Conservation (phyloP, 2,888 invertebrate genomes). For the Protonemura montana region DNA sequence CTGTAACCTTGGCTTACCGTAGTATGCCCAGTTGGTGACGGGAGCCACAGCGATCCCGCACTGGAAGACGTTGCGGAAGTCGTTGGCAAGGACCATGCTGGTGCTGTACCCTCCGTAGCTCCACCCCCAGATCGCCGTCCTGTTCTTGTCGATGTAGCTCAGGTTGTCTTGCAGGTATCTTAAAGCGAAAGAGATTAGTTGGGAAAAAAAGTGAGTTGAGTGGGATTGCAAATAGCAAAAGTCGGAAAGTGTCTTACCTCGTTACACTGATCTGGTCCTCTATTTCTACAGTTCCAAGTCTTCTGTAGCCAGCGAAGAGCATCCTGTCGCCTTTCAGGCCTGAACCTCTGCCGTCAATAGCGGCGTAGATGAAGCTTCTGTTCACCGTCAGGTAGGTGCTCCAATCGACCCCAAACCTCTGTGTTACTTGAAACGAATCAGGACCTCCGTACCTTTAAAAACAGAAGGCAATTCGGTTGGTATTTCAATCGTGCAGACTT, state of each 20-base stretch:
- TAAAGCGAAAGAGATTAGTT: slow-evolving; percentile 37
- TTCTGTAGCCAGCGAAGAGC: slow-evolving; percentile 81
- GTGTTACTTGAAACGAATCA: slow-evolving; percentile 83
- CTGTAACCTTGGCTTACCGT: slow-evolving; percentile 90
- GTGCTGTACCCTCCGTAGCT: slow-evolving; percentile 97
- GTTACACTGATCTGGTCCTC: slow-evolving; percentile 89
- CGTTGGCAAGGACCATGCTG: slow-evolving; percentile 84
- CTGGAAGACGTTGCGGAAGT: slow-evolving; percentile 77
- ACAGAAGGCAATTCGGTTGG: no score
- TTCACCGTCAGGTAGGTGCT: slow-evolving; percentile 85
- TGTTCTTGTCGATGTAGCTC: slow-evolving; percentile 77
- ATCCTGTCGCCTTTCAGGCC: slow-evolving; percentile 84
- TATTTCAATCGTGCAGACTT: no score
- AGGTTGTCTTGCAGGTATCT: slow-evolving; percentile 72
- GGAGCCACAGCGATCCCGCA: slow-evolving; percentile 97
- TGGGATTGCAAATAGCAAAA: no score
- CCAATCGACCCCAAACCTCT: slow-evolving; percentile 86
- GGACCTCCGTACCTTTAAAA: slow-evolving; percentile 87
- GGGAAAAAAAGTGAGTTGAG: neutral
- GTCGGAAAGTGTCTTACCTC: slow-evolving; percentile 61
- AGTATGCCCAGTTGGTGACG: slow-evolving; percentile 95
- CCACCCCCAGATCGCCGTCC: slow-evolving; percentile 98
- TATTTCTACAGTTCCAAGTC: slow-evolving; percentile 89
- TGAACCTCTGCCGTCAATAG: slow-evolving; percentile 91
- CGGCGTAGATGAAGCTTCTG: slow-evolving; percentile 84